Evolutionary conservation across 1,140 invertebrate species (phyloP), one percentile per base, ranked within the genome.

Genomic region (Archivesica marissinica): DNA sequence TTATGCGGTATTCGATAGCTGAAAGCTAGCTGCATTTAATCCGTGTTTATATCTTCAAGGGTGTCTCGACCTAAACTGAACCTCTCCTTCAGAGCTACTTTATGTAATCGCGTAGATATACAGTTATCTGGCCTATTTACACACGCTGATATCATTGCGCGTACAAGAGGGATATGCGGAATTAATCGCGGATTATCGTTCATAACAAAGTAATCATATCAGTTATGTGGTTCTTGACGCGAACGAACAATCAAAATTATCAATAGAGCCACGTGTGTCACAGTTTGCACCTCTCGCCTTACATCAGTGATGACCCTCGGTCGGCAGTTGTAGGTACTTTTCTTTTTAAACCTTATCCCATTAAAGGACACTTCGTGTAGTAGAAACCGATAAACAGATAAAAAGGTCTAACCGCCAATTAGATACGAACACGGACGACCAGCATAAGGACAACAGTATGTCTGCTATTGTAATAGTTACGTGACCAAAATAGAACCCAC

Each of bases 181-280:
- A 47, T 47, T 72, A 72, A 72, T 72, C 68, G 68, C 39, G 17
- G 23, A 47, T 72, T 72, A 72, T 72, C 68, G 68, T 50, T 72
- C 28, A 72, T 25, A 72, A 47, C 41, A 72, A 47, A 72, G 41
- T 50, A 30, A 47, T 47, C 25, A 33, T 72, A 72, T 72, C 68
- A 23, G 25, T 72, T 30, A 35, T 28, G 68, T 20, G 30, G 15
- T 47, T 44, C n/a, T 30, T 72, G 68, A 72, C 68, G 41, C 68
- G 39, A 72, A 28, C 28, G 33, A 25, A 72, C 68, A 47, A 72
- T 72, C 68, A 50, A 47, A 47, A 28, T 72, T 72, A 72, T 72
- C 68, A 72, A 72, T 72, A 13, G 6, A n/a, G 68, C 68, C 68
- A 72, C 68, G 68, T 72, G 30, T 72, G 39, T 72, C 68, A 44